Conservation (phyloP, 2,113 vertebrate species). For the Hypanus sabinus region DNA sequence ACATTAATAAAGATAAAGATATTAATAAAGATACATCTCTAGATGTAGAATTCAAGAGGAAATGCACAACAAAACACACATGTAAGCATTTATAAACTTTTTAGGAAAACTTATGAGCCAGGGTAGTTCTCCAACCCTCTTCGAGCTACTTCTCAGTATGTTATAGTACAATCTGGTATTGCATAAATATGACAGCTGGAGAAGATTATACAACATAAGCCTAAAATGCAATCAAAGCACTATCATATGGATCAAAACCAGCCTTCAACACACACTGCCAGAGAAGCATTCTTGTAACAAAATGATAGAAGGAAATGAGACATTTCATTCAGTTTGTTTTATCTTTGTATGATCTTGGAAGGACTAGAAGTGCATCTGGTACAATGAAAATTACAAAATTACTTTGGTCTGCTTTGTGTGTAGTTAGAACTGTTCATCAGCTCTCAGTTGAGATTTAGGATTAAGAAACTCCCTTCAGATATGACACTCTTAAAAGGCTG, state of each 20-base stretch:
- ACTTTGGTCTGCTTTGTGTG: not conserved
- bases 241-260: not conserved
- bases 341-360: not conserved
- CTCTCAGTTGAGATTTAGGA: not conserved
- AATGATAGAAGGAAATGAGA: not conserved
- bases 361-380: not conserved
- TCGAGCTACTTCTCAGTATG: not conserved
- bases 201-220: not conserved
- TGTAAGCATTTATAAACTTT: too few species aligned
- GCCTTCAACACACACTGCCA: not conserved
- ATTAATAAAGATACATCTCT: not conserved
- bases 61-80: not conserved
- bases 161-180: not conserved
- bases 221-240: not conserved
- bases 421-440: not conserved
- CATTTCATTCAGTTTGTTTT: not conserved
- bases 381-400: not conserved
- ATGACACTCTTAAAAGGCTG: not conserved
- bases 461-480: not conserved
- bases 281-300: not conserved
- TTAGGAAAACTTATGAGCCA: too few species aligned
- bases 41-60: too few species aligned
- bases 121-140: not conserved
- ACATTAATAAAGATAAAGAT: not conserved
- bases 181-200: not conserved